phyloP scores from a whole-genome alignment of 2,113 vertebrate genomes.

The Epinephelus lanceolatus region DNA sequence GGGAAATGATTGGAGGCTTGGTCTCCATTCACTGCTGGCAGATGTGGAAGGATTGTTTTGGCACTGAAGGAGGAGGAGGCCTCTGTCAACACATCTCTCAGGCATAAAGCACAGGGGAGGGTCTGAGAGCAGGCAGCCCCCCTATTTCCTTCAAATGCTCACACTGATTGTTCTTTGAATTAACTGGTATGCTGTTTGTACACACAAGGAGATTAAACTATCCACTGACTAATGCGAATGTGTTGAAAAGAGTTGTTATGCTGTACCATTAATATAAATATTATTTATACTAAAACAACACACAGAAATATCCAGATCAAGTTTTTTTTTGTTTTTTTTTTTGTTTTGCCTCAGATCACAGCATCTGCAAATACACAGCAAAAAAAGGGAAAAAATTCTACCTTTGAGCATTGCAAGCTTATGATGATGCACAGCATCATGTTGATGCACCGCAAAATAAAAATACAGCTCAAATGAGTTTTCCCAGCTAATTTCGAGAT shows the following conservation, averaged over 20 bases:
- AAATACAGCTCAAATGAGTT: too few species aligned
- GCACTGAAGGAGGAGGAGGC: slow-evolving; percentile 18
- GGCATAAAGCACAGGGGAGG: slow-evolving; percentile 21
- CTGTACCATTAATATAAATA: background rate
- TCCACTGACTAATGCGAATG: background rate
- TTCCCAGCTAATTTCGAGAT: too few species aligned
- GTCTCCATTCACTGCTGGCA: slow-evolving; percentile 64
- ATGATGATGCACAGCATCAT: too few species aligned
- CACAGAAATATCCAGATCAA: background rate
- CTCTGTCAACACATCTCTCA: slow-evolving; percentile 41
- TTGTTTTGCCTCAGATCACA: too few species aligned
- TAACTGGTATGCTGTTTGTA: background rate
- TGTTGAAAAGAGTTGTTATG: background rate
- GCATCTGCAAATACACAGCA: too few species aligned
- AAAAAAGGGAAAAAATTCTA: too few species aligned
- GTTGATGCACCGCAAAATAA: too few species aligned
- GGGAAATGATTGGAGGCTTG: slow-evolving; percentile 58
- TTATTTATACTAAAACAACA: background rate
- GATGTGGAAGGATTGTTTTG: slow-evolving; percentile 67
- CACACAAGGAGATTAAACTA: background rate
- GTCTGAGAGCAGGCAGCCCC: background rate
- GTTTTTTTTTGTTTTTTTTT: too few species aligned
- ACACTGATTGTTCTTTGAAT: background rate
- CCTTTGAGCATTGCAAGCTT: too few species aligned
- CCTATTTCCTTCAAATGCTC: slow-evolving; percentile 13